Conservation (phyloP, 2,797 vertebrate genomes). For the Macroramphosus scolopax region DNA sequence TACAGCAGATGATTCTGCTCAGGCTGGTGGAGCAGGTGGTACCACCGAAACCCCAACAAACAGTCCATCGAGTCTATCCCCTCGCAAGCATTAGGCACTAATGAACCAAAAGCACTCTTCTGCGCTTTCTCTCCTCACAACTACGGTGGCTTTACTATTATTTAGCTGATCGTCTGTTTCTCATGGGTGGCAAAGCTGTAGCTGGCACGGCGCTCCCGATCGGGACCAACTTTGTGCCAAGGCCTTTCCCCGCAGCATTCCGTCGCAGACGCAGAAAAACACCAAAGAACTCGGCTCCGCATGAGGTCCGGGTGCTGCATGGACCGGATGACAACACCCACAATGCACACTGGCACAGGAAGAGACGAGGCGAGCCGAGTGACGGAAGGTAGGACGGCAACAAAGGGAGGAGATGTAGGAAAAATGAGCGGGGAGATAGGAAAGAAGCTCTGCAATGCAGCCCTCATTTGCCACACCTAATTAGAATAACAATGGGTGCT, state of each 20-base stretch:
- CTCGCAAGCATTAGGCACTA: background rate
- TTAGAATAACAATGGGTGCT: slow-evolving; percentile 72
- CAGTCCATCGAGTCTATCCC: background rate
- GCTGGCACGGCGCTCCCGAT: slow-evolving; percentile 14
- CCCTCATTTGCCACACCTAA: slow-evolving; percentile 63
- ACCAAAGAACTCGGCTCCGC: slow-evolving; percentile 25
- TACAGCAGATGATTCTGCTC: background rate
- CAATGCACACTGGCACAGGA: slow-evolving; percentile 49
- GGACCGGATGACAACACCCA: slow-evolving; percentile 41
- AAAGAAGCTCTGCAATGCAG: slow-evolving; percentile 50
- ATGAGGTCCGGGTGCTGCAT: slow-evolving; percentile 36
- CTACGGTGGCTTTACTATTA: background rate
- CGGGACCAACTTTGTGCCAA: slow-evolving; percentile 22
- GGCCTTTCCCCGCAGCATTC: slow-evolving; percentile 35
- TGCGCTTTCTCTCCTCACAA: slow-evolving; percentile 2
- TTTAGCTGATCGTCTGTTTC: slow-evolving; percentile 6
- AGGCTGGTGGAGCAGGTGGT: background rate
- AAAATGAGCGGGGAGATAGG: slow-evolving; percentile 38
- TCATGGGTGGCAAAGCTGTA: slow-evolving; percentile 22
- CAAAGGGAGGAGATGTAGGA: slow-evolving; percentile 22
- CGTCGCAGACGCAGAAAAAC: slow-evolving; percentile 26
- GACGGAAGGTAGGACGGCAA: slow-evolving; percentile 26
- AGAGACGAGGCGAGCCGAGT: slow-evolving; percentile 36
- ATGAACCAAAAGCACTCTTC: no score
- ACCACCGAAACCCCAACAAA: no score